Percentiles rank a stretch among this genome's conserved stretches.
These are phyloP conservation scores for Drosophila obscura DNA, from an alignment of 1,140 invertebrate species.

Conservation along the genomic window DNA sequence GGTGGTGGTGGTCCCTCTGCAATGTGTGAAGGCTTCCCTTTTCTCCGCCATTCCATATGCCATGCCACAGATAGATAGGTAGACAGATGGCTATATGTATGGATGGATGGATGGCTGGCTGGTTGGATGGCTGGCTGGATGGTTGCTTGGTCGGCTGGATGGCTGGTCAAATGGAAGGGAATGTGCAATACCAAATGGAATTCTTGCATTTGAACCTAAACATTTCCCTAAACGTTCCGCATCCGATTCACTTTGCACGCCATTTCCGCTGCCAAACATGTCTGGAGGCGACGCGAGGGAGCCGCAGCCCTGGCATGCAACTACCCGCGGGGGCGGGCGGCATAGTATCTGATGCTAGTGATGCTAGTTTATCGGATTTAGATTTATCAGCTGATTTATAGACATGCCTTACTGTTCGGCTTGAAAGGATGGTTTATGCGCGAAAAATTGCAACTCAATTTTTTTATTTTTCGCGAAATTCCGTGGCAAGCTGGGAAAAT, in stretches of 20 bases:
- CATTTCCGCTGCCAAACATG: slow-evolving; percentile 71
- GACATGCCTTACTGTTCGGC: too few relatives aligned
- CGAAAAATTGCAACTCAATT: too few relatives aligned
- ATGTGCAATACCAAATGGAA: slow-evolving; percentile 48
- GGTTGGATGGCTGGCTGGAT: background rate
- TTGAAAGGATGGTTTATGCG: too few relatives aligned
- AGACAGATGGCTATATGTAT: slow-evolving; percentile 27
- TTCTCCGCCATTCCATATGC: slow-evolving; percentile 31
- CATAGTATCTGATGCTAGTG: too few relatives aligned
- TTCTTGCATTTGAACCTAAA: slow-evolving; percentile 77
- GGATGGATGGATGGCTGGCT: slow-evolving; percentile 2
- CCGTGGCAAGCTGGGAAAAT: too few relatives aligned
- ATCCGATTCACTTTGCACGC: slow-evolving; percentile 79
- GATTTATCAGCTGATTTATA: too few relatives aligned
- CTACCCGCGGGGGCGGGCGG: too few relatives aligned
- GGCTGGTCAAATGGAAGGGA: slow-evolving; percentile 6
- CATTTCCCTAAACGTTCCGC: slow-evolving; percentile 71
- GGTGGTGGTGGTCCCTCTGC: slow-evolving; percentile 9
- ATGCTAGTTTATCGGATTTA: too few relatives aligned
- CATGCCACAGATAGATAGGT: slow-evolving; percentile 45
- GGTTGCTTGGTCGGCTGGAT: background rate
- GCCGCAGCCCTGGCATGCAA: slow-evolving; percentile 15
- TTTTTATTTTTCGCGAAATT: too few relatives aligned
- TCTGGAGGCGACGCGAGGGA: slow-evolving; percentile 34
- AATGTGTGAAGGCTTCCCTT: slow-evolving; percentile 28